A percentile compares a stretch with the other conserved stretches of the same genome.
These are phyloP conservation scores for Neogale vison DNA, from an alignment of 2,113 vertebrate genomes.

Conservation along the genomic window DNA sequence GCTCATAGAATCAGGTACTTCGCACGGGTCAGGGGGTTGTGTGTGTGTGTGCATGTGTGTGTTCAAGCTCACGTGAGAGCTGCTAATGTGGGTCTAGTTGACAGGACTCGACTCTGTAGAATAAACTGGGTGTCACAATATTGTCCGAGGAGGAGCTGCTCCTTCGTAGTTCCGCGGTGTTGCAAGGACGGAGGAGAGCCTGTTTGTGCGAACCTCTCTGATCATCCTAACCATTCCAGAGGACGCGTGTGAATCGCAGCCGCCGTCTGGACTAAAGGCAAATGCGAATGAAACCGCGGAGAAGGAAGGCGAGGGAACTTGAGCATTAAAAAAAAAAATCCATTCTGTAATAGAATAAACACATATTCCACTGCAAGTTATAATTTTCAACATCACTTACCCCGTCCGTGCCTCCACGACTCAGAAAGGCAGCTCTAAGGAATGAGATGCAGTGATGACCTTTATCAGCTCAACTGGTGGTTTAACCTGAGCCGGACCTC, in stretches of 20 bases:
- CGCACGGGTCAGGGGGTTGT: background rate
- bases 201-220: fast-evolving
- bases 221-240: background rate
- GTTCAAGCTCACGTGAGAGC: fast-evolving
- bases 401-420: background rate
- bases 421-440: constrained; percentile 71
- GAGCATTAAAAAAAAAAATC: background rate
- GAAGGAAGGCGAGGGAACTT: background rate
- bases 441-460: constrained; percentile 81
- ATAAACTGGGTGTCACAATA: background rate
- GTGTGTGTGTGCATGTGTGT: background rate
- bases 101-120: background rate
- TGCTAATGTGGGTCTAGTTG: background rate
- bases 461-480: constrained; percentile 83
- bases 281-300: background rate
- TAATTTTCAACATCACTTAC: constrained; percentile 68
- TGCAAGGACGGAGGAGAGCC: background rate
- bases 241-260: fast-evolving
- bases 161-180: no score
- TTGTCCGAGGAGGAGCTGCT: background rate
- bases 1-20: fast-evolving
- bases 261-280: fast-evolving
- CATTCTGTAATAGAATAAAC: constrained; percentile 56
- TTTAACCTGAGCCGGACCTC: constrained; percentile 83
- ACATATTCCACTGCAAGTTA: constrained; percentile 60